Base-by-base conservation (phyloP, 1,140 invertebrate species). In the Micrasema longulum region DNA sequence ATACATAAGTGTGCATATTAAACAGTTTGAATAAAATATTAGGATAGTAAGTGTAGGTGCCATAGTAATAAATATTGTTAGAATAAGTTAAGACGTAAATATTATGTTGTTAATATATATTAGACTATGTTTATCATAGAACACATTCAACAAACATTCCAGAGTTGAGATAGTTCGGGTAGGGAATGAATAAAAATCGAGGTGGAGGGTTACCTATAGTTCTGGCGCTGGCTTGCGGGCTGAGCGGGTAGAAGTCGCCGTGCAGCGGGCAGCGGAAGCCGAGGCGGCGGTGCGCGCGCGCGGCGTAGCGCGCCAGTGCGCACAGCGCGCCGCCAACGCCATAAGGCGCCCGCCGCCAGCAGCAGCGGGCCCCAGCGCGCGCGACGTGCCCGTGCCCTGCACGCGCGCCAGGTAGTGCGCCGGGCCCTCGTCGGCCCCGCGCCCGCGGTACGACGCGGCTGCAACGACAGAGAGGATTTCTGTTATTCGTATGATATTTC, bases 241-340 rank as follows among this genome's bases (percentile, higher is more conserved):
- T 91, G 12, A 90, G 77, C 1, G 91, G 91, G 77, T 91, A 93
- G 80, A 93, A 93, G 80, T 92, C 91, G 0, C 91, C 91, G 76
- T 93, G 91, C 18, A 93, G 85, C 12, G 91, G 91, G 81, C 91
- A 93, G 80, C 92, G 91, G 81, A 91, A 93, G 55, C 91, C 90
- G 52, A 92, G 85, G 16, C 90, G 83, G 48, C 90, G 86, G 76
- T 91, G 88, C n/a, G 88, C 85, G 41, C 68, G 90, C 68, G 90
- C 85, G 0, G 90, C 90, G 7, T 90, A 83, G 36, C 89, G 83
- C 72, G 90, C 90, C 52, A 92, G 78, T 71, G 89, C 84, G 80
- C 90, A 91, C 10, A 92, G 79, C 0, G 89, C 80, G 0, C 86
- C 81, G 7, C 88, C 88, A 2, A 87, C 81, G 7, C 89, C 89